A percentile compares a stretch with the other conserved stretches of the same genome.
Evolutionary conservation across 2,888 invertebrate species (phyloP).

Genomic region (Griposia aprilina): DNA sequence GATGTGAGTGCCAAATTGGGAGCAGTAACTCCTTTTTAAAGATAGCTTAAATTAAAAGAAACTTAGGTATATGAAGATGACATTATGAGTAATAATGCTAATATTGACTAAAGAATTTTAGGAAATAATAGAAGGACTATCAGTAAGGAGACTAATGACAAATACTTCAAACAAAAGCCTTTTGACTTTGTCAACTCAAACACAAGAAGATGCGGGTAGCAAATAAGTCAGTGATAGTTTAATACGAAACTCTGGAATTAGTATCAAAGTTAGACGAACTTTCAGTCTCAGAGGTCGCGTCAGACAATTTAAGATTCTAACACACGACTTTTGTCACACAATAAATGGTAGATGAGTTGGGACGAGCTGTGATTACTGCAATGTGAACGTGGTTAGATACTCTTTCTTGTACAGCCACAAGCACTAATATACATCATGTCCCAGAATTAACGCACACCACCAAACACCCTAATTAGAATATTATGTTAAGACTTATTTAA

Average conservation of each 20-base stretch:
- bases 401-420: background rate
- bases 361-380: background rate
- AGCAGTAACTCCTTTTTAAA: background rate
- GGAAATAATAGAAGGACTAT: background rate
- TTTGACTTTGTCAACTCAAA: background rate
- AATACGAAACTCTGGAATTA: slow-evolving; percentile 44
- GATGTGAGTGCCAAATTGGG: slow-evolving; percentile 1
- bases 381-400: background rate
- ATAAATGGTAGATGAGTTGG: slow-evolving; percentile 38
- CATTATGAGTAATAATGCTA: background rate
- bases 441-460: no score
- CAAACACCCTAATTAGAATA: no score
- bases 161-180: slow-evolving; percentile 16
- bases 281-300: slow-evolving; percentile 33
- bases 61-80: background rate
- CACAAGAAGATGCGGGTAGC: slow-evolving; percentile 31
- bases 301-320: slow-evolving; percentile 51
- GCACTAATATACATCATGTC: background rate
- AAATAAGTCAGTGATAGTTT: slow-evolving; percentile 46
- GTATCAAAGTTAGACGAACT: slow-evolving; percentile 43
- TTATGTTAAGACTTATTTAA: background rate
- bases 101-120: background rate
- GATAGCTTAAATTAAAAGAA: background rate
- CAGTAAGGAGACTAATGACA: background rate
- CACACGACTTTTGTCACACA: slow-evolving; percentile 32